Base-by-base conservation (phyloP, 2,113 vertebrate genomes). In the Epinephelus lanceolatus region DNA sequence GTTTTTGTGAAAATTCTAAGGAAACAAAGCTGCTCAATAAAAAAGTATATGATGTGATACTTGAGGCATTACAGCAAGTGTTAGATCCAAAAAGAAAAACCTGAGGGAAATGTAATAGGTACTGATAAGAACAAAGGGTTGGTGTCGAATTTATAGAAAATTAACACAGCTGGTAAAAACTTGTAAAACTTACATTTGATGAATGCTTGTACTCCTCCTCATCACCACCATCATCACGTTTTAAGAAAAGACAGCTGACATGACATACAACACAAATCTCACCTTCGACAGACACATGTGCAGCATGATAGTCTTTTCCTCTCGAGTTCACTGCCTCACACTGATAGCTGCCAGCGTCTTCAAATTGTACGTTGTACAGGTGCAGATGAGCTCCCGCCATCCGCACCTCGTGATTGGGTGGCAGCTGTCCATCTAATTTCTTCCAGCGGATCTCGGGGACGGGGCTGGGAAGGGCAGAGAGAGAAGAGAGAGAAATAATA, bases 381-480 rank as follows among this genome's bases (percentile, higher is more conserved):
- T 96, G 97, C 74, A 99, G 96, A 33, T 97, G 96, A 71, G 97
- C 94, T 11, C 97, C 97, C 4, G 94, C 95, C 90, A 95, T 96
- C 84, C 95, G 96, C 89, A 98, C 95, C 88, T 98, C 97, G 53
- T 97, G 96, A 66, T 93, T 94, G 76, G 89, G 81, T 17, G 98
- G 96, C 93, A 99, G 92, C 4, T 95, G 93, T 49, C 96, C 97
- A 12, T 97, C 96, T 69, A 96, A 62, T 85, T 96, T 98, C 84
- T 93, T 96, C 98, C 98, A 99, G 78, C 91, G 94, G 76, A 99
- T 97, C 51, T 97, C 96, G 65, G 98, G 98, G 91, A 99, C 96
- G 4, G 98, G 98, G 86, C 98, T 99, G 87, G 70, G 84, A 79
- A 90, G 82, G 91, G 60, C 14, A 76, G 15, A 53, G 4, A 42